Base-by-base conservation (phyloP, 2,888 invertebrate species). In the Himalopsyche anomala region DNA sequence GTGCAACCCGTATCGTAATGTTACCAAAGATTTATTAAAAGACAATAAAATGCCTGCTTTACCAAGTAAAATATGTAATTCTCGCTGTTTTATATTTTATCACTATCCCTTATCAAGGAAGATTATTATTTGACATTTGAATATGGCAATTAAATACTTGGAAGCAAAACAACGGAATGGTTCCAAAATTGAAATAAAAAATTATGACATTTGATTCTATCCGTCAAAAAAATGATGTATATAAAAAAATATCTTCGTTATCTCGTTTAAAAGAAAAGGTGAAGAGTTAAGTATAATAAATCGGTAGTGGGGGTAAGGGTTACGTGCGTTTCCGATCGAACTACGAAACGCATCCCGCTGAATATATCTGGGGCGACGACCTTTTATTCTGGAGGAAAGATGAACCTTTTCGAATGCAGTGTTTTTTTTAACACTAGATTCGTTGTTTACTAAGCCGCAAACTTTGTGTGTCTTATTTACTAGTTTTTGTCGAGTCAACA, bases 321-420 rank as follows among this genome's bases (percentile, higher is more conserved):
- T 74, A 74, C 74, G 74, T 74, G 74, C 74, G 74, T 74, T 74
- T 74, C 74, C 74, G 74, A 74, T 74, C 74, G 74, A 45, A 69
- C 69, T 69, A 69, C 69, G 11, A 36, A 74, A 74, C 74, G 74
- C 74, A 74, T 74, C 74, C 74, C 74, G 74, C 74, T 28, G 74
- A 74, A 74, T 74, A 51, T 51, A 74, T 74, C 15, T 74, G 74
- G 74, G 74, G 74, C 74, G 74, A 74, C 74, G 74, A 74, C 74
- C 74, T 74, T 74, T 74, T 36, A 74, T 36, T 51, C 51, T 51
- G 51, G 12, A 51, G 51, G 15, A 51, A 51, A 51, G 51, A 51
- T 15, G 51, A 51, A 51, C 51, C 51, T 51, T 51, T 51, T 51
- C 51, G 15, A 15, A 51, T 15, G 51, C 51, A 51, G 15, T 51